phyloP scores from a whole-genome alignment of 2,113 vertebrate genomes.

The Ammodramus savannarum region DNA sequence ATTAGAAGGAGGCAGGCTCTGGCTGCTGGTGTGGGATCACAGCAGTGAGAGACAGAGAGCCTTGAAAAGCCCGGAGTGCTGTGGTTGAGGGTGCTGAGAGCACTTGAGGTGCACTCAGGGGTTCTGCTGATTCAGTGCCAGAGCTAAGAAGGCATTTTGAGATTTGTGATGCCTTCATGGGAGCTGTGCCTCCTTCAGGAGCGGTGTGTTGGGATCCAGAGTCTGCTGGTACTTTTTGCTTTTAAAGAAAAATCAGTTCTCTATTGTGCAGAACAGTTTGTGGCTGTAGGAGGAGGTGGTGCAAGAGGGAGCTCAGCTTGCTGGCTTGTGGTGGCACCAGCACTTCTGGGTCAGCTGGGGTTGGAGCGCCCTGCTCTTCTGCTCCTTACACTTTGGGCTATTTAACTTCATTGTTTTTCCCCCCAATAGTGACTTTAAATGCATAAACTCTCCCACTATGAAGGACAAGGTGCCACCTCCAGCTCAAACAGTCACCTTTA shows the following conservation, averaged over 20 bases:
- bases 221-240: not conserved
- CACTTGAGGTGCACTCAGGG: not conserved
- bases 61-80: not conserved
- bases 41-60: not conserved
- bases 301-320: not conserved
- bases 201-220: not conserved
- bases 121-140: not conserved
- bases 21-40: not conserved
- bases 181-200: fast-evolving
- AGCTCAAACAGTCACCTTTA: not conserved
- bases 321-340: not conserved
- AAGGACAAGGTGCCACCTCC: not conserved
- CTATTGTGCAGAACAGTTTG: not conserved
- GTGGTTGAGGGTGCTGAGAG: not conserved
- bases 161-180: not conserved
- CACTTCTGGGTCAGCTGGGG: not conserved
- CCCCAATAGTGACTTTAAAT: not conserved
- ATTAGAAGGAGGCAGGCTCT: not conserved
- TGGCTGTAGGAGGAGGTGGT: not conserved
- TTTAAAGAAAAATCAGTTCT: not conserved
- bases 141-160: not conserved
- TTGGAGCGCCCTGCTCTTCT: not conserved
- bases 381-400: not conserved
- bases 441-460: not conserved
- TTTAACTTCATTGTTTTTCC: not conserved